Conservation (phyloP, 2,888 invertebrate genomes). For the Andricus quercusramuli region DNA sequence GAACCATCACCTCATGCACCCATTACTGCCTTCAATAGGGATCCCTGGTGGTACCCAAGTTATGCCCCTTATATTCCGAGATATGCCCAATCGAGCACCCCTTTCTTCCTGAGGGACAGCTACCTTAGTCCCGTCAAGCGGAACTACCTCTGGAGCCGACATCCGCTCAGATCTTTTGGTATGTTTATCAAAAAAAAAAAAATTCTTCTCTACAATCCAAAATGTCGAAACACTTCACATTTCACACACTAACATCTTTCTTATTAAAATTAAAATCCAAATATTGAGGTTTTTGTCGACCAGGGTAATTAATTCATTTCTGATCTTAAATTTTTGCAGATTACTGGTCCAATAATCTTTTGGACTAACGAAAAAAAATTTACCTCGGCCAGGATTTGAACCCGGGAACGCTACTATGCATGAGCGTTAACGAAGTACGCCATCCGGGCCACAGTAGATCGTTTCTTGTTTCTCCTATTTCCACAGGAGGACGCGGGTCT, state of each 20-base stretch:
- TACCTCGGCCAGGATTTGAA: too few species aligned
- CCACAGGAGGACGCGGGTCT: too few species aligned
- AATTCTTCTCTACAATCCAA: neutral
- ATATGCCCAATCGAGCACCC: slow-evolving; percentile 85
- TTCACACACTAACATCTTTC: neutral
- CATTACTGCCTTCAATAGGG: slow-evolving; percentile 89
- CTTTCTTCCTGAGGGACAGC: slow-evolving; percentile 91
- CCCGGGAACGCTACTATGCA: too few species aligned
- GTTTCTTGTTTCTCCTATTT: too few species aligned
- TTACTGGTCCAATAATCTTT: too few species aligned
- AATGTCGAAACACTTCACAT: neutral
- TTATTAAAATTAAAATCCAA: neutral
- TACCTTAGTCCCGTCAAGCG: slow-evolving; percentile 95
- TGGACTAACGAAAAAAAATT: too few species aligned
- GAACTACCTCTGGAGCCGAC: slow-evolving; percentile 94
- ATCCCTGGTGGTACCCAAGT: slow-evolving; percentile 94
- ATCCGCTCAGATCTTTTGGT: slow-evolving; percentile 95
- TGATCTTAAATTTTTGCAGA: too few species aligned
- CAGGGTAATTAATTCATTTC: too few species aligned
- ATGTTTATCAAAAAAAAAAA: slow-evolving; percentile 79
- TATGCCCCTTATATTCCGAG: slow-evolving; percentile 86
- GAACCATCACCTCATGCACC: slow-evolving; percentile 90
- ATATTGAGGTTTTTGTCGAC: neutral
- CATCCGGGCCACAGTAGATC: too few species aligned
- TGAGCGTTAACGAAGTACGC: too few species aligned